These are phyloP conservation scores for Alethe diademata DNA, from an alignment of 2,113 vertebrate species.

Conservation along the genomic window DNA sequence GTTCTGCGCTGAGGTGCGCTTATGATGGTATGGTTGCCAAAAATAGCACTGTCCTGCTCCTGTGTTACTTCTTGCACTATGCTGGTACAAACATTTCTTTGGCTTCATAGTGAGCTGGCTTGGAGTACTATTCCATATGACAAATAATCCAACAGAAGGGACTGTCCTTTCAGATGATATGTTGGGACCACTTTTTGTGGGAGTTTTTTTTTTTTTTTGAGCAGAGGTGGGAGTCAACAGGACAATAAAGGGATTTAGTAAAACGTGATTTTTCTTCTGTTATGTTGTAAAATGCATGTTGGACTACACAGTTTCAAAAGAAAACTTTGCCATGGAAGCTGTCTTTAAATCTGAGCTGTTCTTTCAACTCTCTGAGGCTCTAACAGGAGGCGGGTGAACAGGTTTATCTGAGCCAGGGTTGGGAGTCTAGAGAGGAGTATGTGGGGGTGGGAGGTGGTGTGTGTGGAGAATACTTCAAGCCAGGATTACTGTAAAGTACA, in stretches of 20 bases:
- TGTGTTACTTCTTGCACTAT: constrained; percentile 20
- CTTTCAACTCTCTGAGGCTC: not conserved
- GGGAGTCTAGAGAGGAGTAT: not conserved
- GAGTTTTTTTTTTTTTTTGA: not conserved
- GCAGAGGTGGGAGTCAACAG: not conserved
- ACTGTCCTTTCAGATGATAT: not conserved
- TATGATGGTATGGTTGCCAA: not conserved
- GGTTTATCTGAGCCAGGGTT: not conserved
- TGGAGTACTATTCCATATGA: not conserved
- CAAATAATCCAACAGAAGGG: not conserved
- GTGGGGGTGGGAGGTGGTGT: not conserved
- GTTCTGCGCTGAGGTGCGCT: not conserved
- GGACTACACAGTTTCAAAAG: not conserved
- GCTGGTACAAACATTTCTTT: not conserved
- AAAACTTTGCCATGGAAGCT: not conserved
- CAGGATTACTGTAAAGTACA: not conserved
- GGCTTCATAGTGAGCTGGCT: not conserved
- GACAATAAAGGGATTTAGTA: not conserved
- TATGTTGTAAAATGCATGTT: not conserved
- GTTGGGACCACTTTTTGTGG: not conserved
- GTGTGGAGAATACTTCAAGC: not conserved
- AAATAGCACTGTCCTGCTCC: constrained; percentile 48
- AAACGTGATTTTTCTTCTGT: not conserved
- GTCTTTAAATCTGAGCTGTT: not conserved
- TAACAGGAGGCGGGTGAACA: not conserved